Conservation (phyloP, 2,888 invertebrate species). For the Ferrisia virgata region DNA sequence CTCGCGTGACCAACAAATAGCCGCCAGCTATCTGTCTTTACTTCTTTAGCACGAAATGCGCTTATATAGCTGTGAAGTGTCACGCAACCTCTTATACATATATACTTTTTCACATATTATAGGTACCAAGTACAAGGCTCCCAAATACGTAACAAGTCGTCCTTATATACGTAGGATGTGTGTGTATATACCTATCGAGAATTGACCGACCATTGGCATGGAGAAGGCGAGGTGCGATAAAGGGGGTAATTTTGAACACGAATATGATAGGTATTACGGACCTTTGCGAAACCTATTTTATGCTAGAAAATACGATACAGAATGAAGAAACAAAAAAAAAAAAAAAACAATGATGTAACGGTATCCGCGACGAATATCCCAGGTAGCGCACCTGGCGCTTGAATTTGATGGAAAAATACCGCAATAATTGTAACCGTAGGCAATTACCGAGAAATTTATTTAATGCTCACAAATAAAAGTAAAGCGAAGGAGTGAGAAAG, state of each 20-base stretch:
- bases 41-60: background rate
- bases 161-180: too few relatives aligned
- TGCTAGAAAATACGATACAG: background rate
- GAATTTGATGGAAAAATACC: background rate
- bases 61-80: slow-evolving; percentile 14
- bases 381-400: background rate
- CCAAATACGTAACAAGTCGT: background rate
- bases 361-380: background rate
- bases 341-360: background rate
- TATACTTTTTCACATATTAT: background rate
- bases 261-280: background rate
- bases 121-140: background rate
- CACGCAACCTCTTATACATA: background rate
- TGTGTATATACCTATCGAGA: background rate
- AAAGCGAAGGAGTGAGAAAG: too few relatives aligned
- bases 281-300: background rate
- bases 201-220: background rate
- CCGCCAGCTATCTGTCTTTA: background rate
- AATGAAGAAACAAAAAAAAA: background rate
- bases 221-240: background rate
- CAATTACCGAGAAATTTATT: background rate
- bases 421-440: background rate
- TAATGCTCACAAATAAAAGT: too few relatives aligned
- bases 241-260: background rate
- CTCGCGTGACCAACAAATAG: background rate